Evolutionary conservation across 2,797 vertebrate genomes (phyloP), one percentile per base, ranked within the genome.

Genomic region (Hypotaenidia philippensis): DNA sequence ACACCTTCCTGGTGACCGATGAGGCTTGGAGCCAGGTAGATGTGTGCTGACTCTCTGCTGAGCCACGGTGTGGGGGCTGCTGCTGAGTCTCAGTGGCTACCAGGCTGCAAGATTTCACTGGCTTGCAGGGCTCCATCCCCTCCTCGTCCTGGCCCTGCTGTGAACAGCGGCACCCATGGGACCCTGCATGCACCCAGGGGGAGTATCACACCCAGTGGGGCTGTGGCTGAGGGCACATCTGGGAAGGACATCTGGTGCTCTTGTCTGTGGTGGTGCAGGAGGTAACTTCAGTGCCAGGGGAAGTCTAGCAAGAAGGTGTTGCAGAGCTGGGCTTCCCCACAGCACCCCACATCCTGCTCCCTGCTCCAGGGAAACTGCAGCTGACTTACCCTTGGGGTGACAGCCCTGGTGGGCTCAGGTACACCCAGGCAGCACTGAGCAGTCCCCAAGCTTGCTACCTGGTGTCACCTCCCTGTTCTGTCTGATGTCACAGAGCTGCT

Each of bases 61-160:
- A 53, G 14, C 31, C 8, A 6, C 4, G 4, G 4, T 0, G 5
- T 7, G n/a, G 36, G 49, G 29, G 26, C 38, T 75, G 69, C 56
- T 72, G 55, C 56, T 66, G 61, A 29, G 34, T 49, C 22, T 55
- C 0, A 0, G 7, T 29, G 53, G 23, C 57, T 27, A 41, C 0
- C 1, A 52, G n/a, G 31, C 34, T 8, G 1, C 13, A 23, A 27
- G 50, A 5, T 27, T 55, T 57, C 0, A 9, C 11, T 1, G 1
- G 22, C 38, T 79, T 10, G 9, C 22, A 14, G 55, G 25, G 34
- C 17, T 89, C 59, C 75, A 70, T 89, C 26, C 5, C 14, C 5
- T 41, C 17, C 71, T 36, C 0, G 1, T 20, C 55, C 38, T 1
- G 2, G 49, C 41, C 36, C 55, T 50, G 49, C 41, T 38, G 55